Base-by-base conservation (phyloP, 2,797 vertebrate genomes). In the Triplophysa yarkandensis region DNA sequence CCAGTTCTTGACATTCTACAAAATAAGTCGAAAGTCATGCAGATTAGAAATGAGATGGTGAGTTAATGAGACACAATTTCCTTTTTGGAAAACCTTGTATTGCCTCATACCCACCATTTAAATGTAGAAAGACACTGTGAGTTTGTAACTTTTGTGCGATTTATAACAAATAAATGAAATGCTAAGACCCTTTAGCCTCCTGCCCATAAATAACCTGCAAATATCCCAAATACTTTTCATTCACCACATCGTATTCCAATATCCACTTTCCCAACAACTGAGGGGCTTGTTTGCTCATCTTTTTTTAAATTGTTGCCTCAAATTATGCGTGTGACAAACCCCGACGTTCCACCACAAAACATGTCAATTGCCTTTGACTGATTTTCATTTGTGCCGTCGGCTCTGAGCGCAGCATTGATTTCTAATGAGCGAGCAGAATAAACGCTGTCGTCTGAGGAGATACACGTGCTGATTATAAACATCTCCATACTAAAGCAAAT, bases 401-500 rank as follows among this genome's bases (percentile, higher is more conserved):
- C 43, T 71, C 67, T 28, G 17, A 43, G 54, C 64, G 67, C 50
- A n/a, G 46, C 68, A 55, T 72, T 73, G 64, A 72, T 77, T 77
- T 44, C 65, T 65, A 71, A 57, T 46, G 55, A 71, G 39, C 66
- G 55, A 61, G 68, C 55, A 41, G 46, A 43, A 58, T 68, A 71
- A 68, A 50, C 39, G 62, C 63, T 41, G 64, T 50, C 25, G 14
- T 72, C 48, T 48, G 77, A 52, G 71, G 77, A 61, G 63, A 41
- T 63, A 76, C 44, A 76, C 57, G 58, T 21, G 23, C 25, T 32
- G 36, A 66, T 71, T 85, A 80, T 83, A 84, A 87, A 87, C 85
- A 87, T 80, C 83, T 88, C 83, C 83, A 82, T 86, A 89, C 88
- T 88, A 86, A 85, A 82, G 83, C 78, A 86, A 86, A 83, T 85